Evolutionary conservation across 2,797 vertebrate genomes (phyloP), one percentile per base, ranked within the genome.

Genomic region (Botia kubotai): DNA sequence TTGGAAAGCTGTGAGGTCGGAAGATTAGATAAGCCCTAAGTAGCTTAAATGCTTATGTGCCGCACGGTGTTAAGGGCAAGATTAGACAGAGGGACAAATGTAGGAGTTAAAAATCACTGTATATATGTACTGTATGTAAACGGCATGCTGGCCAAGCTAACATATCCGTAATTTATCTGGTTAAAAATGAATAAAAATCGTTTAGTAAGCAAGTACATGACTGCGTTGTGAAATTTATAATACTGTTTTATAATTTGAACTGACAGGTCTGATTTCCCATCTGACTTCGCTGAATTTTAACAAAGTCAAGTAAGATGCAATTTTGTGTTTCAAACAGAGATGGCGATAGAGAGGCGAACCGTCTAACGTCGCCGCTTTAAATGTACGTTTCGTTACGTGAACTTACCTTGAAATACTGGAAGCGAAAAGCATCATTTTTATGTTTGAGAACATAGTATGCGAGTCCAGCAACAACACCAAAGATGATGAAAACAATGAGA

Each of bases 381-480:
- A 52, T 48, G 36, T 16, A 26, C 23, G 10, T 63, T 58, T 13
- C 1, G 71, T 60, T 48, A 10, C 1, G 3, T n/a, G 43, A 26
- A 17, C 83, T 14, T 83, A 96, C 97, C 93, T 92, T 96, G 19
- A 95, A 96, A 75, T 96, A 94, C 0, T 95, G 94, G 86, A 98
- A 98, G 66, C 94, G 91, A 82, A 94, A 94, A 53, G 91, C 91
- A 1, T 90, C 88, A 0, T 90, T 93, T 85, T 93, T 94, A 85
- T 93, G 87, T 84, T 86, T 94, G 85, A 94, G 87, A 33, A 92
- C 86, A 76, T 93, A 94, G 83, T 93, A 96, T 8, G 91, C 82
- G 0, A 87, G 65, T 0, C 90, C 94, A 0, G 93, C 92, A 0
- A 89, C 84, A 17, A 92, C 83, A 0, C 90, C 87, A 0, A 92